These are phyloP conservation scores for Acropora yongei DNA, from an alignment of 64 coral and sea anemone genomes.

Conservation along the genomic window DNA sequence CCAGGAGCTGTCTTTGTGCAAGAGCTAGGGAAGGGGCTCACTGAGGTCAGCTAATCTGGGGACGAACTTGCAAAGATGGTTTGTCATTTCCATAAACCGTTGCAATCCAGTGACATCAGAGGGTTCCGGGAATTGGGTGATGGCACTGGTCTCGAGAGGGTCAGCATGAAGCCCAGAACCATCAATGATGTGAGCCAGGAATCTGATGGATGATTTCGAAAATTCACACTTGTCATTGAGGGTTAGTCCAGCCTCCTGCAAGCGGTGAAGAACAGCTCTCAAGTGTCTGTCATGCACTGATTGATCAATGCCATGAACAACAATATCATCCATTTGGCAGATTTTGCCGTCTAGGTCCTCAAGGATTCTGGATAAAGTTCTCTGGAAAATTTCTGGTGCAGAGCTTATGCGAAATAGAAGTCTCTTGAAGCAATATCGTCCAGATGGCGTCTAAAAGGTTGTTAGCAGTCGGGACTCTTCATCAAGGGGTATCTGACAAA, in stretches of 20 bases:
- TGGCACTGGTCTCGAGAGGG: conserved; percentile 8
- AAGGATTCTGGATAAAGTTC: not conserved
- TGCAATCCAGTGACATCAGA: conserved; percentile 8
- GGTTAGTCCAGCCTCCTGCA: conserved; percentile 36
- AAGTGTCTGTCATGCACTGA: conserved; percentile 5
- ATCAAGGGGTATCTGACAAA: conserved; percentile 19
- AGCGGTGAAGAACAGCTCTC: not conserved
- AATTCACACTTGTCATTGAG: not conserved
- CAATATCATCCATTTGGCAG: conserved; percentile 49
- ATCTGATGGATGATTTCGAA: conserved; percentile 52
- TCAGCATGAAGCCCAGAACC: conserved; percentile 44
- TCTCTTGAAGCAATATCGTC: conserved; percentile 18
- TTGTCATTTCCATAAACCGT: conserved; percentile 54
- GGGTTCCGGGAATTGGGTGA: no score
- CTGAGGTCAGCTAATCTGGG: not conserved
- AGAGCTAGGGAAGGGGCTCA: conserved; percentile 4
- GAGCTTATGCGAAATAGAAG: conserved; percentile 46
- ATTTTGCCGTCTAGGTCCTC: conserved; percentile 6
- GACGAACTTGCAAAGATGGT: conserved; percentile 21
- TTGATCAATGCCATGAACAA: not conserved
- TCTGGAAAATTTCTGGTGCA: conserved; percentile 18
- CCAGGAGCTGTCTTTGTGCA: conserved; percentile 24
- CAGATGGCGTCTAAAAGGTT: conserved; percentile 26
- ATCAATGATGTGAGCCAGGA: conserved; percentile 52
- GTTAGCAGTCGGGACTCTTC: not conserved